These are phyloP conservation scores for Lucifuga dentata DNA, from an alignment of 2,113 vertebrate genomes.

Conservation along the genomic window DNA sequence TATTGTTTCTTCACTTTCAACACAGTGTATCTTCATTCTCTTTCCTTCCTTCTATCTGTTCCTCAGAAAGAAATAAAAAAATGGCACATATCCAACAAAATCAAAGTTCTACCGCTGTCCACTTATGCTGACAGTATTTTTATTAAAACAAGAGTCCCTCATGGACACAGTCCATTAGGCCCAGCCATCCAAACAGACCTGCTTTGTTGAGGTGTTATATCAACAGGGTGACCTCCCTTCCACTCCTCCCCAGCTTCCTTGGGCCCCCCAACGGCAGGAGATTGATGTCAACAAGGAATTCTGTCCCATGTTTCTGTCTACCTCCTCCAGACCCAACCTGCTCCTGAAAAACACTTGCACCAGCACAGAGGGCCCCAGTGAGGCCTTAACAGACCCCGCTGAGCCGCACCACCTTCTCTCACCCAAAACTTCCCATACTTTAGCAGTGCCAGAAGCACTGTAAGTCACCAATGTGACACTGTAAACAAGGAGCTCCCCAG, in stretches of 20 bases:
- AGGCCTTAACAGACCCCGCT: slow-evolving; percentile 69
- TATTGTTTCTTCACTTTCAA: slow-evolving; percentile 35
- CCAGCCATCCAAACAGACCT: slow-evolving; percentile 80
- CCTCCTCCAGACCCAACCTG: slow-evolving; percentile 72
- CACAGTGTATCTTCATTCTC: slow-evolving; percentile 32
- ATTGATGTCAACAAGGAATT: slow-evolving; percentile 85
- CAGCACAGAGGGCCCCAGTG: slow-evolving; percentile 76
- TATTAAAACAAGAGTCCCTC: slow-evolving; percentile 69
- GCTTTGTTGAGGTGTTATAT: slow-evolving; percentile 86
- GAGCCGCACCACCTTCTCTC: slow-evolving; percentile 57
- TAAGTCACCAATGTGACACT: slow-evolving; percentile 62
- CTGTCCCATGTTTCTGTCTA: slow-evolving; percentile 77
- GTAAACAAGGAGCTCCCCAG: slow-evolving; percentile 73
- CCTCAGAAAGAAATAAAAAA: slow-evolving; percentile 41
- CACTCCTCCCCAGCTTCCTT: slow-evolving; percentile 76
- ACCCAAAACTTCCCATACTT: slow-evolving; percentile 32
- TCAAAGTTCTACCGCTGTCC: slow-evolving; percentile 25
- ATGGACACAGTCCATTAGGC: slow-evolving; percentile 74
- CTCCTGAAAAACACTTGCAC: slow-evolving; percentile 77
- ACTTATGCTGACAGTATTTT: slow-evolving; percentile 45
- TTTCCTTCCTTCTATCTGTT: slow-evolving; percentile 32
- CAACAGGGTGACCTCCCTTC: slow-evolving; percentile 81
- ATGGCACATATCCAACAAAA: slow-evolving; percentile 24
- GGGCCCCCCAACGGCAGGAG: slow-evolving; percentile 82
- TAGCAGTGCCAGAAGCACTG: slow-evolving; percentile 71